A percentile compares a stretch with the other conserved stretches of the same genome.
Evolutionary conservation across 2,113 vertebrate species (phyloP).

Genomic region (Romanogobio albipinnatus): DNA sequence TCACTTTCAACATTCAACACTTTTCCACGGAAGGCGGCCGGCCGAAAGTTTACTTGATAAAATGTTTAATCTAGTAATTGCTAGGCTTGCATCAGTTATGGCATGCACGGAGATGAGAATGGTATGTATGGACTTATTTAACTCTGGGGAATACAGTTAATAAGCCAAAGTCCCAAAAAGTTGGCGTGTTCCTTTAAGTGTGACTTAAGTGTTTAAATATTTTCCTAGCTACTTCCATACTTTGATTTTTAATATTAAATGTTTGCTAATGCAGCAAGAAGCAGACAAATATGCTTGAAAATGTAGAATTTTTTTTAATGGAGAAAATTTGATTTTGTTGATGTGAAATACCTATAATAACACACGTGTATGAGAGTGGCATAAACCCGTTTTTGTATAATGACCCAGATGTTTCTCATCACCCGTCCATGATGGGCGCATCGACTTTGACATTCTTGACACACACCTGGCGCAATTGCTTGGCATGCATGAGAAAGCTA

Average conservation of each 20-base stretch:
- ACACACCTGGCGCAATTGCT: constrained; percentile 34
- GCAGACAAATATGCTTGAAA: background rate
- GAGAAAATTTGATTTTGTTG: background rate
- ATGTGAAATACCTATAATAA: background rate
- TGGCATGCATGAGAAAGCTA: constrained; percentile 51
- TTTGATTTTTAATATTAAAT: background rate
- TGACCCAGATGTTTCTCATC: constrained; percentile 37
- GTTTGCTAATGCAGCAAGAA: background rate
- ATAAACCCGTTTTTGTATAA: background rate
- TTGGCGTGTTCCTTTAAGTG: too few species aligned
- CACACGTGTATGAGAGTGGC: background rate
- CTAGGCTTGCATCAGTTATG: too few species aligned
- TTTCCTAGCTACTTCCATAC: background rate
- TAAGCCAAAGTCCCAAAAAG: too few species aligned
- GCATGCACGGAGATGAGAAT: too few species aligned
- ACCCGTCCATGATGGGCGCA: background rate
- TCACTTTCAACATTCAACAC: too few species aligned
- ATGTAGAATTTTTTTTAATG: too few species aligned
- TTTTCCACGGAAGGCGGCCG: too few species aligned
- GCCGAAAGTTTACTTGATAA: too few species aligned
- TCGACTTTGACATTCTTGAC: constrained; percentile 50
- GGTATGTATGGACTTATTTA: too few species aligned
- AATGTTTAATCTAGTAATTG: too few species aligned
- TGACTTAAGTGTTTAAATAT: background rate
- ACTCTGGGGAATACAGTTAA: too few species aligned